Evolutionary conservation across 2,888 invertebrate genomes (phyloP), one percentile per base, ranked within the genome.

Genomic region (Callyntrura sp.): DNA sequence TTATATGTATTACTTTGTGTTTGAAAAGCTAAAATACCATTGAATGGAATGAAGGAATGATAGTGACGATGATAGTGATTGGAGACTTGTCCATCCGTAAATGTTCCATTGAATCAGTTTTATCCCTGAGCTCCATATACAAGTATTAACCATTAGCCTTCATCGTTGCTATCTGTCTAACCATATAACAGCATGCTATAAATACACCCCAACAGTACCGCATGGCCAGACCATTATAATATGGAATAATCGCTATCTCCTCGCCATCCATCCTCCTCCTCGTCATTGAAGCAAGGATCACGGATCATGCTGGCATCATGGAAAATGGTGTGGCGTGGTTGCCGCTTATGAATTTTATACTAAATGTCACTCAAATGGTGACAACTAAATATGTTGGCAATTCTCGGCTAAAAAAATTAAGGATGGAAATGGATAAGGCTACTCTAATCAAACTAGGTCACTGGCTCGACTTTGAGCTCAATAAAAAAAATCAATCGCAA

Each of bases 381-480:
- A 55, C 48, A 25, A 35, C n/a, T 28, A n/a, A 5, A 12, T 8
- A 14, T 48, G 23, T 51, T 73, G 55, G 17, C 55, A 76, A 28
- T n/a, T 60, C 57, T 79, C 43, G 43, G 25, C 45, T 62, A 28
- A 82, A 82, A 65, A 14, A 25, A 65, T 48, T 82, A 82, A 25
- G 65, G 65, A 51, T 65, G 82, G 57, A 48, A 82, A 84, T 87
- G 90, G 81, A 85, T 84, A 90, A 90, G 90, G 81, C 81, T 85
- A 51, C 45, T 89, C 79, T 90, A 89, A 90, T 90, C 90, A 90
- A 91, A 91, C 76, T 91, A 85, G 91, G 91, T 91, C 91, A 91
- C 90, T 90, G 90, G 91, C 91, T 91, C 90, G 90, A 90, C 85
- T 90, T 90, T 91, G 87, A 88, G 90, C 87, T 91, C 90, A 90